phyloP scores from a whole-genome alignment of 2,888 invertebrate genomes.

The Limnephilus rhombicus region DNA sequence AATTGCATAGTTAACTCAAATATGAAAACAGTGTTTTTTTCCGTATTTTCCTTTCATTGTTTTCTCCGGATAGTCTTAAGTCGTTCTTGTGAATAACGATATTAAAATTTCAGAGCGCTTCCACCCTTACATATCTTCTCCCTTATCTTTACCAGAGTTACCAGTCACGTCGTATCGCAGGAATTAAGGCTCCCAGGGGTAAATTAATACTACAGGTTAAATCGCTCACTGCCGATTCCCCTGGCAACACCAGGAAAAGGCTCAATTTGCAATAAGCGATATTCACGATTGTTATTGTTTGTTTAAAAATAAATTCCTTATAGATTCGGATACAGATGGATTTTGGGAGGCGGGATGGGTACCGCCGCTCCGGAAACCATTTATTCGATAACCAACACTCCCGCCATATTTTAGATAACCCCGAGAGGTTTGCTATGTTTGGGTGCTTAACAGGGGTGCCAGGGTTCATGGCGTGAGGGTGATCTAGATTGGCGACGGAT shows the following conservation, averaged over 20 bases:
- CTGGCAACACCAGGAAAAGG: background rate
- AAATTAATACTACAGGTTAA: background rate
- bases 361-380: no score
- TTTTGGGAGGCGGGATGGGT: no score
- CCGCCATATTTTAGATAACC: no score
- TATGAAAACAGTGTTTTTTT: background rate
- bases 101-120: background rate
- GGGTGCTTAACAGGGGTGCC: no score
- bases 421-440: no score
- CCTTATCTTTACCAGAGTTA: background rate
- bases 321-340: no score
- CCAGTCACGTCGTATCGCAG: background rate
- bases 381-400: no score
- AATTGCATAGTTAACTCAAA: no score
- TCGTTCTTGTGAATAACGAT: background rate
- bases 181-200: background rate
- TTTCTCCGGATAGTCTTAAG: background rate
- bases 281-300: background rate
- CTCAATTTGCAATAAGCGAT: background rate
- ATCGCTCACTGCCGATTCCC: background rate
- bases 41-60: background rate
- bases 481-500: no score
- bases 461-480: no score
- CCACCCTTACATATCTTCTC: background rate
- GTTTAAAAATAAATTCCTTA: background rate